Conservation (phyloP, 2,113 vertebrate genomes). For the Ctenodactylus gundi region DNA sequence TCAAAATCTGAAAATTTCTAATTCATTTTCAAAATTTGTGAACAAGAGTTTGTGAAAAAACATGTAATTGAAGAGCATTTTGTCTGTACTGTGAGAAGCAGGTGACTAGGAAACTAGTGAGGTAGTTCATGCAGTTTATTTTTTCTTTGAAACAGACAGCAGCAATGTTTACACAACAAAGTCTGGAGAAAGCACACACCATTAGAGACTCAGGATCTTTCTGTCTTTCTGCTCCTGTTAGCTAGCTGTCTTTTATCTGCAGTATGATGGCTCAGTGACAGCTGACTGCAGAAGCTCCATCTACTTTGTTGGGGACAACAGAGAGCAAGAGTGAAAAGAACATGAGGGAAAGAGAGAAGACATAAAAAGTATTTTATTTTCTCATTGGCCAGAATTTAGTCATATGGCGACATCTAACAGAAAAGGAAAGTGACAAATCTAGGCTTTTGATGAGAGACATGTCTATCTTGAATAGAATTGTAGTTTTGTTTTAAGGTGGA, state of each 20-base stretch:
- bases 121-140: background rate
- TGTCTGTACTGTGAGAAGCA: background rate
- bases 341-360: fast-evolving
- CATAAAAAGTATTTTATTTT: background rate
- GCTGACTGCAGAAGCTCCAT: background rate
- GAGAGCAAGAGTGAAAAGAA: background rate
- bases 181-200: background rate
- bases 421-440: background rate
- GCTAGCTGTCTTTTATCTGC: background rate
- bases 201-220: background rate
- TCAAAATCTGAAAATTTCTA: background rate
- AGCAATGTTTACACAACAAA: background rate
- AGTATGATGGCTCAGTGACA: background rate
- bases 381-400: background rate
- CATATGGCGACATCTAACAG: background rate
- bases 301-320: background rate
- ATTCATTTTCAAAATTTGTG: background rate
- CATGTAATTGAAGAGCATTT: background rate
- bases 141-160: background rate
- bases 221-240: background rate
- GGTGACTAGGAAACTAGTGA: background rate
- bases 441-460: background rate
- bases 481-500: background rate
- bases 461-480: background rate
- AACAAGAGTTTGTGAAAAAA: background rate